Conservation (phyloP, 2,888 invertebrate genomes). For the Cynaeus angustus region DNA sequence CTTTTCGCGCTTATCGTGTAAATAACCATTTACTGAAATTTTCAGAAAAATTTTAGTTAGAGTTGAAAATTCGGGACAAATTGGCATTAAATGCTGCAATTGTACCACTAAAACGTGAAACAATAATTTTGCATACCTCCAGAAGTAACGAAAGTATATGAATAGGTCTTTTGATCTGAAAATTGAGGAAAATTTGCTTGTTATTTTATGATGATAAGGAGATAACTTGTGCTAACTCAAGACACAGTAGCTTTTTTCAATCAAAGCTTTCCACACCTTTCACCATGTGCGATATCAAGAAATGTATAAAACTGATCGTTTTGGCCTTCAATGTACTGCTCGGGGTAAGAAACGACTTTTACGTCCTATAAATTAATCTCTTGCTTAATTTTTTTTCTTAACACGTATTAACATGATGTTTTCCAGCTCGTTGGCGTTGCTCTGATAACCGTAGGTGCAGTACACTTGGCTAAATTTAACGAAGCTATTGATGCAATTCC, state of each 20-base stretch:
- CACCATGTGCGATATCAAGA: constrained; percentile 45
- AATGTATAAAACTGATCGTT: constrained; percentile 40
- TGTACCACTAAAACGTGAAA: too few relatives aligned
- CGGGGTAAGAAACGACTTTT: constrained; percentile 39
- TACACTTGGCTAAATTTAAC: constrained; percentile 32
- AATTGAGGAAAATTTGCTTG: neutral
- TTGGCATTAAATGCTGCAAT: too few relatives aligned
- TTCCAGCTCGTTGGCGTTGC: constrained; percentile 44
- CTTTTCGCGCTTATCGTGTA: too few relatives aligned
- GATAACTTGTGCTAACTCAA: neutral
- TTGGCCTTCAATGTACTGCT: constrained; percentile 46
- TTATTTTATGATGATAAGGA: too few relatives aligned
- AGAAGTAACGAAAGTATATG: too few relatives aligned
- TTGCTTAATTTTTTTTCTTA: constrained; percentile 6
- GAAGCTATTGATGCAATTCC: constrained; percentile 39
- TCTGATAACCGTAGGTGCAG: constrained; percentile 36
- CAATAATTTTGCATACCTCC: too few relatives aligned
- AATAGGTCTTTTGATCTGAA: too few relatives aligned
- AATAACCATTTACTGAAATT: too few relatives aligned
- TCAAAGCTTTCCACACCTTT: neutral
- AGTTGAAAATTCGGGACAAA: too few relatives aligned
- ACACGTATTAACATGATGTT: neutral
- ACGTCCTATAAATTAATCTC: neutral
- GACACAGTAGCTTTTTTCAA: too few relatives aligned
- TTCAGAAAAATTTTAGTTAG: too few relatives aligned